These are phyloP conservation scores for Ptychodera flava DNA, from an alignment of 35 echinoderm and acorn worm species.

Conservation along the genomic window DNA sequence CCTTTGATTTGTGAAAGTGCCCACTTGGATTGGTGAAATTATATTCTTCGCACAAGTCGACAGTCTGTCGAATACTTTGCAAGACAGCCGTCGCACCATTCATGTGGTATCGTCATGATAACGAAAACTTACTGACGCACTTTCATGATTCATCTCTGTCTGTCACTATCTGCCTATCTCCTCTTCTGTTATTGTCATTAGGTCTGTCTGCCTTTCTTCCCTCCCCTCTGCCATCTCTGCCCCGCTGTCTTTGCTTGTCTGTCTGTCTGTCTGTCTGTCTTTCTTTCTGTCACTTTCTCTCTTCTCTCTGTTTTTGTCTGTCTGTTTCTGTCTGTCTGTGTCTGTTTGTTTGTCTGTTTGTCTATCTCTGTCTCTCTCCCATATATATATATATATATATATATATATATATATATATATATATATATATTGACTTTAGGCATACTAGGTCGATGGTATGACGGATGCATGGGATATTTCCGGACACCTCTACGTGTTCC, in stretches of 20 bases:
- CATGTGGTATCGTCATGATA: not conserved
- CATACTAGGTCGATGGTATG: not conserved
- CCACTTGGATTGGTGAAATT: too few species aligned
- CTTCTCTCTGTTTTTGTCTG: not conserved
- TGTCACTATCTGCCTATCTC: not conserved
- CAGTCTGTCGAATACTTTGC: too few species aligned
- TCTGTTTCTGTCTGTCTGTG: not conserved
- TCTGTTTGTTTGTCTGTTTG: too few species aligned
- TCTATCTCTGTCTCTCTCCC: too few species aligned
- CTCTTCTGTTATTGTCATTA: not conserved
- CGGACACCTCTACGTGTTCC: not conserved
- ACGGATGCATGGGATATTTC: not conserved
- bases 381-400: too few species aligned
- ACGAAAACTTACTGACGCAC: not conserved
- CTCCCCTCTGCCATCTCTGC: not conserved
- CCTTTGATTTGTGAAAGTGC: too few species aligned
- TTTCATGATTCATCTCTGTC: not conserved
- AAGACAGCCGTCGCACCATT: not conserved
- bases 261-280: not conserved
- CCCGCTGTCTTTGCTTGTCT: not conserved
- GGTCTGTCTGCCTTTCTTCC: not conserved
- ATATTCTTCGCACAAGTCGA: not conserved
- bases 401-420: too few species aligned
- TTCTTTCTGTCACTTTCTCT: not conserved
- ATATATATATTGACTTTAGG: not conserved